Evolutionary conservation across 2,888 invertebrate genomes (phyloP).

Genomic region (Dryadula phaetusa): DNA sequence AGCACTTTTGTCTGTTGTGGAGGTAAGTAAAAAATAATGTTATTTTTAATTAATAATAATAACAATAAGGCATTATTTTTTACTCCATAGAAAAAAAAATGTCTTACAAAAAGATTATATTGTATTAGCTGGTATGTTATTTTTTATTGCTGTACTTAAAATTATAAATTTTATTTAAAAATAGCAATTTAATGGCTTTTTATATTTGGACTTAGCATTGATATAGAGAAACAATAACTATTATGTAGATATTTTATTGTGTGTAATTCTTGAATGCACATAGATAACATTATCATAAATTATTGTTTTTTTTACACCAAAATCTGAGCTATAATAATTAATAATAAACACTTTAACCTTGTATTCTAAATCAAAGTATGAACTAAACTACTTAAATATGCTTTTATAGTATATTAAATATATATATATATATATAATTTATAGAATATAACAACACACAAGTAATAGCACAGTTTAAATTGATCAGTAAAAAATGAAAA

Average conservation of each 20-base stretch:
- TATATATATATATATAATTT: too few relatives aligned
- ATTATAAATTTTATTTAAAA: neutral
- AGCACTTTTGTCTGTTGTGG: slow-evolving; percentile 96
- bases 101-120: too few relatives aligned
- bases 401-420: too few relatives aligned
- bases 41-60: too few relatives aligned
- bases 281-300: neutral
- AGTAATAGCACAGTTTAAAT: too few relatives aligned
- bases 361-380: neutral
- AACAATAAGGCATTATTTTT: too few relatives aligned
- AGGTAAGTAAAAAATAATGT: slow-evolving; percentile 84
- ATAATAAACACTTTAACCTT: neutral
- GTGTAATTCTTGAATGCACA: neutral
- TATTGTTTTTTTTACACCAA: neutral
- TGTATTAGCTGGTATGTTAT: too few relatives aligned
- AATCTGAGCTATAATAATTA: too few relatives aligned
- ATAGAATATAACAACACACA: too few relatives aligned
- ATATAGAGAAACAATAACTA: neutral
- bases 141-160: neutral
- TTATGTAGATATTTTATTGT: neutral
- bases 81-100: too few relatives aligned
- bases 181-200: neutral
- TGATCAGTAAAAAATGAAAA: neutral
- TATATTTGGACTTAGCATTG: neutral
- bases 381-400: neutral